Evolutionary conservation across 2,113 vertebrate species (phyloP), one percentile per base, ranked within the genome.

Genomic region (Pelodiscus sinensis): DNA sequence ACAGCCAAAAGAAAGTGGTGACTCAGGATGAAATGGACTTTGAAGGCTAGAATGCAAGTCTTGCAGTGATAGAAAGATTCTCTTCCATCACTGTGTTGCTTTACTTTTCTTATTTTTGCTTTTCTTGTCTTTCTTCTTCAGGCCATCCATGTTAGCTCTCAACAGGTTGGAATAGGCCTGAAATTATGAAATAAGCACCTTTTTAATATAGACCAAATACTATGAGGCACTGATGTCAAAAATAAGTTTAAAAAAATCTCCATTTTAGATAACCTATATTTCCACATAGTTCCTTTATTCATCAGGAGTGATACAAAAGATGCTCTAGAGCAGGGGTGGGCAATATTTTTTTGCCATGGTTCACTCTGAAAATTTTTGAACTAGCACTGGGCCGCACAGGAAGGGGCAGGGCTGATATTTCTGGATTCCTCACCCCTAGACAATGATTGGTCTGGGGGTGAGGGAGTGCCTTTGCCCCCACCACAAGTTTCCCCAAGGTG

Each of bases 91-190:
- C 97, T 99, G 99, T 3, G 99, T 99, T 91, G 99, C 98, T 98
- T 99, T 99, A 94, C 98, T 99, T 97, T 99, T 99, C 98, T 99
- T 99, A 96, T 97, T 99, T 98, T 99, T 99, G 98, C 98, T 99
- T 97, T 99, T 99, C 96, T 99, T 99, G 97, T 99, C 99, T 96
- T 99, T 99, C 97, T 99, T 99, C 98, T 99, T 99, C 95, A 99
- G 98, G 79, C 99, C 99, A 52, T 99, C 99, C 98, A 99, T 99
- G 98, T 99, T 99, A 27, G 99, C 99, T 98, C 99, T 98, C 54
- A 99, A 96, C 68, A 99, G 98, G 96, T 99, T 99, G 88, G 99
- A 99, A 85, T 99, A 99, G 1, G 99, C 99, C 99, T 99, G 93
- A 6, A 96, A 98, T 93, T 19, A 95, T 92, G 35, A 96, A 88